These are phyloP conservation scores for Spodoptera frugiperda DNA, from an alignment of 1,140 invertebrate genomes.

Conservation along the genomic window DNA sequence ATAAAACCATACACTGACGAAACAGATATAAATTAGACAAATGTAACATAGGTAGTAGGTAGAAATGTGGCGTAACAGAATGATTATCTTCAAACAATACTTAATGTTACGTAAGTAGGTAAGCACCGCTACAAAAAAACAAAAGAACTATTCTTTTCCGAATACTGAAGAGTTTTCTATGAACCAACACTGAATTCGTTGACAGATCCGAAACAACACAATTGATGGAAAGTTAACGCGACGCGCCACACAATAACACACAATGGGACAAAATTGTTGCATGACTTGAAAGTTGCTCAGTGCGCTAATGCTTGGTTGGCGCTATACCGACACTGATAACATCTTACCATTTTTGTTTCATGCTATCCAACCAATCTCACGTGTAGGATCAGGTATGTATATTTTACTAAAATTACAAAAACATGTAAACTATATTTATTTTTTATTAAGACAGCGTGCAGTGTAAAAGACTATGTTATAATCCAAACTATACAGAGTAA, in stretches of 20 bases:
- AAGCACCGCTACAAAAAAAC: conserved; percentile 41
- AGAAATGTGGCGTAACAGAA: background rate
- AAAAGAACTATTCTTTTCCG: conserved; percentile 50
- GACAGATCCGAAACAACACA: conserved; percentile 58
- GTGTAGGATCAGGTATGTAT: conserved; percentile 77
- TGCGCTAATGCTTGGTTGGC: conserved; percentile 35
- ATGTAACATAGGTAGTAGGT: too few species aligned
- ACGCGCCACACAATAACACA: conserved; percentile 56
- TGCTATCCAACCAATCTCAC: conserved; percentile 57
- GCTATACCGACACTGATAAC: conserved; percentile 22
- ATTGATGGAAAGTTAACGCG: conserved; percentile 67
- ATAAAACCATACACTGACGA: too few species aligned
- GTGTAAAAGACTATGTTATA: conserved; percentile 23
- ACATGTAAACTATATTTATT: conserved; percentile 3
- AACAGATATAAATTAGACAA: too few species aligned
- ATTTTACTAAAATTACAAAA: background rate
- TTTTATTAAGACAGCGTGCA: conserved; percentile 9
- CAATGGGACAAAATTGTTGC: conserved; percentile 60
- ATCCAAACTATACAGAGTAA: conserved; percentile 25
- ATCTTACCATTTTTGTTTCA: conserved; percentile 69
- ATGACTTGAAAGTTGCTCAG: conserved; percentile 59
- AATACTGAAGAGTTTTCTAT: conserved; percentile 48
- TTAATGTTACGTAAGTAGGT: conserved; percentile 21
- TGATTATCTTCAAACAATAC: conserved; percentile 29
- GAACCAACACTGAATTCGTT: conserved; percentile 55